Evolutionary conservation across 1,140 invertebrate genomes (phyloP), one percentile per base, ranked within the genome.

Genomic region (Leptinotarsa texana): DNA sequence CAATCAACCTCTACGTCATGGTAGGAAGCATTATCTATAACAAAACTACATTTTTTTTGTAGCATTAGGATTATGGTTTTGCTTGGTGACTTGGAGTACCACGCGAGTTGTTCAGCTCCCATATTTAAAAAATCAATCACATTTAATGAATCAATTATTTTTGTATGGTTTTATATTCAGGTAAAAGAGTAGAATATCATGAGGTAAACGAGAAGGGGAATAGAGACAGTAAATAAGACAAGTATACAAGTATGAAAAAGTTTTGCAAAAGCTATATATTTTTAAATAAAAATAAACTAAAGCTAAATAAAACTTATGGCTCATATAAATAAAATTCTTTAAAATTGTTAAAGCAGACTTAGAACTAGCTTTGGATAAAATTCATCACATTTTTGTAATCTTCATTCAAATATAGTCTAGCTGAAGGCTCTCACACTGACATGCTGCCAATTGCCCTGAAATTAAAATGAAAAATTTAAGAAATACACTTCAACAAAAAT

Each of bases 371-470:
- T 57, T 57, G 51, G 51, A 18, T 17, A 17, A 57, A 57, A 18
- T 57, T 57, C 15, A 57, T 57, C 51, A 57, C 51, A 57, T 57
- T 17, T 57, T 57, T 15, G 51, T 57, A 57, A 3, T 5, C n/a
- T 57, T 4, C 17, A 57, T 57, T 15, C 51, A 57, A 57, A 57
- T 57, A 42, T 42, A 42, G 33, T 21, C 75, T 75, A 81, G 49
- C 74, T 78, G 66, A 82, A 82, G 17, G 75, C 82, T 63, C 76
- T 72, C 3, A 80, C 69, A 69, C 78, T 78, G 17, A 82, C 69
- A 24, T 83, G 78, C 67, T 83, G 82, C 78, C 78, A 83, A 71
- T 82, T 83, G 6, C 82, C 81, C 82, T 83, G 69, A 74, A 82
- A 80, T 48, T 42, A 0, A 42, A 42, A 42, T 42, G 8, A 42